Percentiles rank a stretch among this genome's conserved stretches.
phyloP scores from a whole-genome alignment of 2,113 vertebrate species.

The Tylochromis polylepis region DNA sequence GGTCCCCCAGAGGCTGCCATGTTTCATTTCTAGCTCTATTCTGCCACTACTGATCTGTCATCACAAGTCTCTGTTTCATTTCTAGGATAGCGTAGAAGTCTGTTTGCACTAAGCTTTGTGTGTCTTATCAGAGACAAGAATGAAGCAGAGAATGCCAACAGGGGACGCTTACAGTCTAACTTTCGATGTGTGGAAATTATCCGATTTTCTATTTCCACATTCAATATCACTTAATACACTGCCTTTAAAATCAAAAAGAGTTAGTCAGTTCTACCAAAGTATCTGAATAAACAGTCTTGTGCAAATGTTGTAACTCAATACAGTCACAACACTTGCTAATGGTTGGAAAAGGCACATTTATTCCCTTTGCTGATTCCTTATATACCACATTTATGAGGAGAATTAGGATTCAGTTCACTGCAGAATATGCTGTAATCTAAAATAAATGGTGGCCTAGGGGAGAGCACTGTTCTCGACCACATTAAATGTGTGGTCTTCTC shows the following conservation, averaged over 20 bases:
- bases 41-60: conserved; percentile 34
- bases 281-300: conserved; percentile 10
- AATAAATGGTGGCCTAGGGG: neutral
- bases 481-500: neutral
- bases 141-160: neutral
- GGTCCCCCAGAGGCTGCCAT: neutral
- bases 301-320: conserved; percentile 19
- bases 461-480: neutral
- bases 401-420: neutral
- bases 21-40: neutral
- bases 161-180: too few species aligned
- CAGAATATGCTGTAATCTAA: neutral
- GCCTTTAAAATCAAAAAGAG: conserved; percentile 59
- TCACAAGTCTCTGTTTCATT: conserved; percentile 36
- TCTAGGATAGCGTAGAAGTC: conserved; percentile 22
- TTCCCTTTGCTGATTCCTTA: neutral
- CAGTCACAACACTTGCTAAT: neutral
- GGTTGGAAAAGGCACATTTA: neutral
- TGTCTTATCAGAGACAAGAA: neutral
- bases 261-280: conserved; percentile 49
- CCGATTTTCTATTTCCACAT: conserved; percentile 45
- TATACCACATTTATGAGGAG: neutral
- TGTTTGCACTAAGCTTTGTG: conserved; percentile 39
- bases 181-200: conserved; percentile 57
- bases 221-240: conserved; percentile 48